These are phyloP conservation scores for Resseliella maxima DNA, from an alignment of 2,888 invertebrate genomes.

Conservation along the genomic window DNA sequence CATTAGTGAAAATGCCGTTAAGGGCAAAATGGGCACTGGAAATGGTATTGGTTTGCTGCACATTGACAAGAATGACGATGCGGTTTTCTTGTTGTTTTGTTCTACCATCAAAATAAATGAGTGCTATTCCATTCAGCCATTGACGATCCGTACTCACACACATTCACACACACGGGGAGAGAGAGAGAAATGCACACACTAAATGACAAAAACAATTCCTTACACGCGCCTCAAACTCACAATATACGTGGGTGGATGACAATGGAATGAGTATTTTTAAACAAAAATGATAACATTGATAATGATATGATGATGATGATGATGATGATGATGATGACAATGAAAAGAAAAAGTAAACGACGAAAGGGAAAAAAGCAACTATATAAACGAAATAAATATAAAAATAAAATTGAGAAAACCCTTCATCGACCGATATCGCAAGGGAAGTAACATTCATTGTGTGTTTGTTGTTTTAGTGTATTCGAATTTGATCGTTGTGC, in stretches of 20 bases:
- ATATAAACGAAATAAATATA: conserved; percentile 44
- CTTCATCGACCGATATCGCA: neutral
- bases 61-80: conserved; percentile 53
- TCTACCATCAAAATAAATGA: conserved; percentile 37
- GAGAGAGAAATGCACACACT: too few species aligned
- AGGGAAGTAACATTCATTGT: neutral
- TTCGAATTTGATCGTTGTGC: conserved; percentile 37
- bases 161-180: too few species aligned
- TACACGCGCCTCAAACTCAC: conserved; percentile 13
- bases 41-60: conserved; percentile 13
- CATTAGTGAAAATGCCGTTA: conserved; percentile 51
- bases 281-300: conserved; percentile 51
- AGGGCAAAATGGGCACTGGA: conserved; percentile 16
- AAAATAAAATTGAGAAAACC: conserved; percentile 20
- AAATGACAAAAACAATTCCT: neutral
- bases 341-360: neutral
- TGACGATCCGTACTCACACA: conserved; percentile 19
- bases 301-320: conserved; percentile 29
- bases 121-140: conserved; percentile 14
- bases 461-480: neutral
- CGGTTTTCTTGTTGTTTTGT: conserved; percentile 14
- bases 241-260: neutral
- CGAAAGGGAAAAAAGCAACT: neutral
- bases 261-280: conserved; percentile 30
- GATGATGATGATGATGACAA: neutral